These are phyloP conservation scores for Mythimna loreyi DNA, from an alignment of 2,888 invertebrate genomes.

Conservation along the genomic window DNA sequence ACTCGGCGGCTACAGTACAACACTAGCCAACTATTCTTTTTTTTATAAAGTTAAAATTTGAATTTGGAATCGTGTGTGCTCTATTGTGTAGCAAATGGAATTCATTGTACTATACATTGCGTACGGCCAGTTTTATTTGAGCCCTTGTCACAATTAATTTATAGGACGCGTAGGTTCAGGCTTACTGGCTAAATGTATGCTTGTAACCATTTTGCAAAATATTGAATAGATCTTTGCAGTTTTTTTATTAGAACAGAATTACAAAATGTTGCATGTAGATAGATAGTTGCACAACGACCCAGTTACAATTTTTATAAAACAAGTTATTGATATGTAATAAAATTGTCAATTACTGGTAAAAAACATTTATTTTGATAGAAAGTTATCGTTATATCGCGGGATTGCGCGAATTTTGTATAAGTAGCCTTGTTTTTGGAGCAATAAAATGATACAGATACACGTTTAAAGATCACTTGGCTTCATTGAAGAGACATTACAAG, in stretches of 20 bases:
- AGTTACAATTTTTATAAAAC: conserved; percentile 66
- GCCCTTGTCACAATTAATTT: conserved; percentile 60
- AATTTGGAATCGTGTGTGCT: conserved; percentile 89
- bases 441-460: conserved; percentile 14
- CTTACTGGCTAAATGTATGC: conserved; percentile 47
- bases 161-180: conserved; percentile 46
- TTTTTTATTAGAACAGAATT: conserved; percentile 71
- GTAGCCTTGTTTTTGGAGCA: conserved; percentile 41
- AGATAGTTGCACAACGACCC: conserved; percentile 66
- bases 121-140: conserved; percentile 72
- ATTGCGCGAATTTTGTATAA: conserved; percentile 39
- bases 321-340: conserved; percentile 64
- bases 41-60: conserved; percentile 81
- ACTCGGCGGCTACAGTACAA: conserved; percentile 40
- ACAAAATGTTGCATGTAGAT: conserved; percentile 70
- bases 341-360: conserved; percentile 63
- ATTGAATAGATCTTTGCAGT: conserved; percentile 70
- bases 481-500: conserved; percentile 17
- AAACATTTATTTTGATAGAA: conserved; percentile 60
- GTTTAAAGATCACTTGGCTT: conserved; percentile 34
- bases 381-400: conserved; percentile 41
- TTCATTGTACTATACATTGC: conserved; percentile 82
- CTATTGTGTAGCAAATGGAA: conserved; percentile 89
- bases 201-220: conserved; percentile 75
- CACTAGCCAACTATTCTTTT: conserved; percentile 72